A percentile compares a stretch with the other conserved stretches of the same genome.
These are phyloP conservation scores for Apis laboriosa DNA, from an alignment of 1,140 invertebrate genomes.

Conservation along the genomic window DNA sequence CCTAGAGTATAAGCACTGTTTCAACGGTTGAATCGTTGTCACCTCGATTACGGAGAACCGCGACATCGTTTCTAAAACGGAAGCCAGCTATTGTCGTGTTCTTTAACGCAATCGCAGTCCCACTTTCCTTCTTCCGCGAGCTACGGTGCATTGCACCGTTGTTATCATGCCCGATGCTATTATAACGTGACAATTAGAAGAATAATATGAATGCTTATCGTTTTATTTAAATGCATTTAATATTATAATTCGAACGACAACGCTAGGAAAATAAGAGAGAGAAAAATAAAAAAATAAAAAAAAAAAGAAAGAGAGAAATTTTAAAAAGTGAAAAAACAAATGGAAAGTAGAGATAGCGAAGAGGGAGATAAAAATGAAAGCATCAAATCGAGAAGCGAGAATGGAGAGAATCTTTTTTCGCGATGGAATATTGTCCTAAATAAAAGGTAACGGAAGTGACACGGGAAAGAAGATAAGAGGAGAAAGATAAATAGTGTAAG, in stretches of 20 bases:
- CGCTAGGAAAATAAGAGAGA: neutral
- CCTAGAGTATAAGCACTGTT: neutral
- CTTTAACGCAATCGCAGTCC: slow-evolving; percentile 33
- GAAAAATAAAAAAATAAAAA: neutral
- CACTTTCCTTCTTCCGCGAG: slow-evolving; percentile 18
- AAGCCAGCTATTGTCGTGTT: slow-evolving; percentile 34
- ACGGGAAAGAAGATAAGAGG: slow-evolving; percentile 38
- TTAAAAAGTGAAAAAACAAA: too few relatives aligned
- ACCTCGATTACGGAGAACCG: neutral
- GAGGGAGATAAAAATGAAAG: neutral
- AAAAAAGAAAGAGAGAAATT: neutral
- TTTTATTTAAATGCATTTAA: neutral
- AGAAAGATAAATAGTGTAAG: slow-evolving; percentile 49
- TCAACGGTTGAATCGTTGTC: neutral
- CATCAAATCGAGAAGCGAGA: neutral
- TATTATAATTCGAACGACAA: too few relatives aligned
- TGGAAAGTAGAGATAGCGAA: neutral
- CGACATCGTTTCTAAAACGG: slow-evolving; percentile 12
- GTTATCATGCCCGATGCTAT: neutral
- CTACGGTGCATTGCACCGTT: slow-evolving; percentile 12
- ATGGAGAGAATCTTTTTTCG: neutral
- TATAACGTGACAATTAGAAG: slow-evolving; percentile 15
- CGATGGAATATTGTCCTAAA: slow-evolving; percentile 32
- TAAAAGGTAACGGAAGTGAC: slow-evolving; percentile 27
- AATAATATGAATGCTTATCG: neutral